Percentiles rank a stretch among this genome's conserved stretches.
These are phyloP conservation scores for Aricia agestis DNA, from an alignment of 1,140 invertebrate genomes.

Conservation along the genomic window DNA sequence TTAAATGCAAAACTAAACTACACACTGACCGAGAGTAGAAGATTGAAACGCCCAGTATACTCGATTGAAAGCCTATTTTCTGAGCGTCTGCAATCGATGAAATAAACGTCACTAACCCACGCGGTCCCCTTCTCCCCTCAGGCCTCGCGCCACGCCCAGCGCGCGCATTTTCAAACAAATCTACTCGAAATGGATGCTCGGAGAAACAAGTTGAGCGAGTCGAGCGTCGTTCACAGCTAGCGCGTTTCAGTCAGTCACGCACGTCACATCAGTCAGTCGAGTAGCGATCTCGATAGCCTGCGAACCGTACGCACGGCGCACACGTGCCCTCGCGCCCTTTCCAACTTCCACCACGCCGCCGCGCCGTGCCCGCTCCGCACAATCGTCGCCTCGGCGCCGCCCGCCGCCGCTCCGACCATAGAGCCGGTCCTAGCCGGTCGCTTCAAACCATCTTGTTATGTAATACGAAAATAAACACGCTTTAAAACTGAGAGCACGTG, in stretches of 20 bases:
- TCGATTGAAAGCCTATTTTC: not conserved
- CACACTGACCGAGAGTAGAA: no score
- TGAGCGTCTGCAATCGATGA: constrained; percentile 23
- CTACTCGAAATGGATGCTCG: constrained; percentile 61
- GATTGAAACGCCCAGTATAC: not conserved
- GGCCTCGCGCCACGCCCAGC: constrained; percentile 65
- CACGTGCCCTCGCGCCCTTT: constrained; percentile 60
- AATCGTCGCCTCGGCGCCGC: constrained; percentile 37
- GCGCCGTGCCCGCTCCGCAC: constrained; percentile 28
- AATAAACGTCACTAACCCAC: constrained; percentile 25
- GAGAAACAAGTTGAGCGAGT: constrained; percentile 48
- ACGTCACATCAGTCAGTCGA: constrained; percentile 65
- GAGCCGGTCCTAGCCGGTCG: constrained; percentile 41
- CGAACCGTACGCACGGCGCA: constrained; percentile 64
- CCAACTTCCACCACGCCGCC: constrained; percentile 43
- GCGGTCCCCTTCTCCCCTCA: constrained; percentile 44
- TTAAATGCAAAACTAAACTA: no score
- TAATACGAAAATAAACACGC: constrained; percentile 66
- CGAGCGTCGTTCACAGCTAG: constrained; percentile 38
- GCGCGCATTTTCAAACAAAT: constrained; percentile 70
- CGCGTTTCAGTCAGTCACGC: constrained; percentile 54
- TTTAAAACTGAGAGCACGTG: constrained; percentile 52
- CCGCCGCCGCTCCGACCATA: not conserved
- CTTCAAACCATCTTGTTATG: constrained; percentile 51
- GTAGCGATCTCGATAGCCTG: constrained; percentile 60